A percentile compares a stretch with the other conserved stretches of the same genome.
phyloP scores from a whole-genome alignment of 2,113 vertebrate genomes.

The Ciconia maguari region DNA sequence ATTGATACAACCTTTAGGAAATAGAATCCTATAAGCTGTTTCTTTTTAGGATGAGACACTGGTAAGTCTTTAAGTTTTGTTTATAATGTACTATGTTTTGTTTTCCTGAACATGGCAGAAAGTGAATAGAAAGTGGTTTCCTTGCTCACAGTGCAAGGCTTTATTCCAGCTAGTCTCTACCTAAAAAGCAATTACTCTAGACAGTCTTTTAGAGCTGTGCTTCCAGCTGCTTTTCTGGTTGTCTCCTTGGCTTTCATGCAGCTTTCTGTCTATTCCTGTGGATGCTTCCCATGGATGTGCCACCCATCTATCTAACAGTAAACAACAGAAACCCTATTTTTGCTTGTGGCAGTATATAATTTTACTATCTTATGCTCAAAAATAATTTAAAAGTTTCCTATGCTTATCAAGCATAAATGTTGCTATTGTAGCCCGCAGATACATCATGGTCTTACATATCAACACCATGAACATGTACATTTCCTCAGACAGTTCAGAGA shows the following conservation, averaged over 20 bases:
- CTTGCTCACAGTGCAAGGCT: background rate
- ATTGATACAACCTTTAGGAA: background rate
- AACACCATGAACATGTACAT: background rate
- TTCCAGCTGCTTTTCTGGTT: constrained; percentile 44
- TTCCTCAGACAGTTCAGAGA: background rate
- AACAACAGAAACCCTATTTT: background rate
- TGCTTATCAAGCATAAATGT: background rate
- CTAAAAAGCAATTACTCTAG: constrained; percentile 17
- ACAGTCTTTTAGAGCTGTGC: background rate
- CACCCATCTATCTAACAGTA: background rate
- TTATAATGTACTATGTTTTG: background rate
- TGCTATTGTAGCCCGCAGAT: background rate
- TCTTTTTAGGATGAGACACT: background rate
- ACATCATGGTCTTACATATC: background rate
- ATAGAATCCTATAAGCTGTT: background rate
- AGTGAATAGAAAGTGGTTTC: constrained; percentile 9
- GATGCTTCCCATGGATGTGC: background rate
- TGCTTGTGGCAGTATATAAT: background rate
- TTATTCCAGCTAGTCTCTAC: background rate
- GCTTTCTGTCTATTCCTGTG: background rate
- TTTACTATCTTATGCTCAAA: background rate
- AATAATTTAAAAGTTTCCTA: background rate
- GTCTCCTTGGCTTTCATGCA: background rate
- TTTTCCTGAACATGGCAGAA: background rate
- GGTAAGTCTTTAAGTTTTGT: background rate